Evolutionary conservation across 2,113 vertebrate genomes (phyloP).

Genomic region (Podiceps cristatus): DNA sequence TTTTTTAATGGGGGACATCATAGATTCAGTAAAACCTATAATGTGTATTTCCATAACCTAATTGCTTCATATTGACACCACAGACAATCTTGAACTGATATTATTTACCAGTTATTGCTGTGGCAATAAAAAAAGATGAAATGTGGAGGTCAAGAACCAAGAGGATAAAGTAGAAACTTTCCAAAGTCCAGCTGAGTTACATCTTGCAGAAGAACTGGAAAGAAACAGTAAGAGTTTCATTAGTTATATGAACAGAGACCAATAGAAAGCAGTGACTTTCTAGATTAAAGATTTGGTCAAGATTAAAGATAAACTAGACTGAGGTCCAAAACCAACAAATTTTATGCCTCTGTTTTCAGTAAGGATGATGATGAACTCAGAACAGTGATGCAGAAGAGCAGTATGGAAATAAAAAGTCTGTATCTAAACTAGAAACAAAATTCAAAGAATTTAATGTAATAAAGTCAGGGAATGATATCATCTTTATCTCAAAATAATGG

Average conservation of each 20-base stretch:
- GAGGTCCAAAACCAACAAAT: not conserved
- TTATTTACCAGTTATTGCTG: not conserved
- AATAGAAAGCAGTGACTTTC: not conserved
- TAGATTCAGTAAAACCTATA: not conserved
- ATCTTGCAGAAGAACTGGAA: slow-evolving; percentile 7
- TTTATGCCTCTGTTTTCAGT: not conserved
- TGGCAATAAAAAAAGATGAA: not conserved
- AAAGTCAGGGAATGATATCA: not conserved
- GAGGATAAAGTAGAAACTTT: not conserved
- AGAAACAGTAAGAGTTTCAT: not conserved
- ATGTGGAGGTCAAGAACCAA: not conserved
- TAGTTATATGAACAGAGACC: not conserved
- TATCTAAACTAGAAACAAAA: not conserved
- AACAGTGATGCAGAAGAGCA: not conserved
- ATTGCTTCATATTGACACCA: not conserved
- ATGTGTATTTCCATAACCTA: not conserved
- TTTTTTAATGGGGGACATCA: not conserved
- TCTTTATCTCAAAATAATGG: not conserved
- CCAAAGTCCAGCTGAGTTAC: not conserved
- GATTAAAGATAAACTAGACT: not conserved
- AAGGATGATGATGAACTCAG: not conserved
- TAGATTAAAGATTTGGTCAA: not conserved
- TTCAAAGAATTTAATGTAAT: not conserved
- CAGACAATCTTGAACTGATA: not conserved
- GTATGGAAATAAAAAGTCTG: not conserved